phyloP scores from a whole-genome alignment of 2,888 invertebrate species.

The Alviniconcha strummeri region DNA sequence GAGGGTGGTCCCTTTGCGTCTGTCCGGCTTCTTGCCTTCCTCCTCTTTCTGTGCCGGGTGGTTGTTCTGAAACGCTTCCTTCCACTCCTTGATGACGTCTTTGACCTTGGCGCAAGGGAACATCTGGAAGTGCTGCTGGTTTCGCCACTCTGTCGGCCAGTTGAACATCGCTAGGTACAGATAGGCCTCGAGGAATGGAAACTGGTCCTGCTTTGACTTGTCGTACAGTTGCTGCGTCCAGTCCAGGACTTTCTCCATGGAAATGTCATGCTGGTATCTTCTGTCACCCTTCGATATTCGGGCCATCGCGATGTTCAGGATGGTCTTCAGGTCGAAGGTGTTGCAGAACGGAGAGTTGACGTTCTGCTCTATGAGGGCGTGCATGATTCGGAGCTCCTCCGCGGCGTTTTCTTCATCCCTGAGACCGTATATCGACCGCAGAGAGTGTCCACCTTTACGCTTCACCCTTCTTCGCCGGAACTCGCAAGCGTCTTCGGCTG shows the following conservation, averaged over 20 bases:
- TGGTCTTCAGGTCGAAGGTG: slow-evolving; percentile 42
- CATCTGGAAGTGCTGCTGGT: slow-evolving; percentile 23
- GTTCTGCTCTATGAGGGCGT: slow-evolving; percentile 36
- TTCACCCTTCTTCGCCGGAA: slow-evolving; percentile 45
- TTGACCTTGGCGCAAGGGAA: slow-evolving; percentile 37
- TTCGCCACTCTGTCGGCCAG: slow-evolving; percentile 46
- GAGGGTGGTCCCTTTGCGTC: slow-evolving; percentile 53
- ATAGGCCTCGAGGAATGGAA: slow-evolving; percentile 45
- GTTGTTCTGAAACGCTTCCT: slow-evolving; percentile 47
- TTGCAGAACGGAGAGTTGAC: slow-evolving; percentile 37
- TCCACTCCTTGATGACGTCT: slow-evolving; percentile 47
- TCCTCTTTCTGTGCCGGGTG: slow-evolving; percentile 50
- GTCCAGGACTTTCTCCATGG: slow-evolving; percentile 39
- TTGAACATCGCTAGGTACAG: slow-evolving; percentile 48
- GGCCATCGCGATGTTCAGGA: slow-evolving; percentile 42
- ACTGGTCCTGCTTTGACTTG: slow-evolving; percentile 26
- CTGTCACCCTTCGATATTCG: slow-evolving; percentile 18
- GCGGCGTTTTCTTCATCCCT: slow-evolving; percentile 31
- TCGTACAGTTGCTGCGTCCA: slow-evolving; percentile 44
- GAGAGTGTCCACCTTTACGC: slow-evolving; percentile 43
- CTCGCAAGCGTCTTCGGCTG: slow-evolving; percentile 40
- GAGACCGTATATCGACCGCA: slow-evolving; percentile 38
- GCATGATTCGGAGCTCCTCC: slow-evolving; percentile 30
- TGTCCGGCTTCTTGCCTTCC: slow-evolving; percentile 37
- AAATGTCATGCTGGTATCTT: slow-evolving; percentile 2